Base-by-base conservation (phyloP, 2,888 invertebrate genomes). In the Dichetophora obliterata region DNA sequence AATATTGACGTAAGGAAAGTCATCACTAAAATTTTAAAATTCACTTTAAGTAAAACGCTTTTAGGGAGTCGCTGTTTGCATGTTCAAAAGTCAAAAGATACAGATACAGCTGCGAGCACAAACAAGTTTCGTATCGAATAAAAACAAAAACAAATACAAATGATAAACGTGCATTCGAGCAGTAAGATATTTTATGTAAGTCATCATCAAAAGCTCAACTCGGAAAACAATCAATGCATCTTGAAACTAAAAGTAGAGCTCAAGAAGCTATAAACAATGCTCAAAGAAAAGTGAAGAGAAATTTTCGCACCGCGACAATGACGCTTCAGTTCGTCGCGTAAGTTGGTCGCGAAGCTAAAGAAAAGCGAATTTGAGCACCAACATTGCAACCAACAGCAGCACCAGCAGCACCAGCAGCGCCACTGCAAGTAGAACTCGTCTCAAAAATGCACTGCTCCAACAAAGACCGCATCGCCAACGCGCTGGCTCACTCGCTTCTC, bases 221-320 rank as follows among this genome's bases (percentile, higher is more conserved):
- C n/a, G n/a, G n/a, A 37, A 65, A 65, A 22, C 68, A 68, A 22
- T 68, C 43, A 68, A 48, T 68, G 48, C 11, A 48, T 19, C 65
- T 37, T 9, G 43, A 22, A 22, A 16, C 37, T 5, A 19, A 52
- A 9, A 57, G 27, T 54, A 66, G 59, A 14, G 11, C 11, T 31
- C 19, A 34, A 66, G 66, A 34, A 66, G 66, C 43, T 14, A 34
- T 16, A 52, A 4, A 57, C 16, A 3, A 22, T 6, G 24, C 14
- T 24, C 31, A n/a, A 73, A 61, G 73, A 76, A 78, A 81, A 78
- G 77, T 78, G 78, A 81, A 80, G 85, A 86, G 86, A 86, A 86
- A 86, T 86, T 86, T 85, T 83, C 82, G 19, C 57, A 11, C 50
- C 50, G 0, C 50, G 66, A 43, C 27, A 78, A 77, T 65, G 75